Conservation (phyloP, 2,888 invertebrate species). For the Melipona beecheii region DNA sequence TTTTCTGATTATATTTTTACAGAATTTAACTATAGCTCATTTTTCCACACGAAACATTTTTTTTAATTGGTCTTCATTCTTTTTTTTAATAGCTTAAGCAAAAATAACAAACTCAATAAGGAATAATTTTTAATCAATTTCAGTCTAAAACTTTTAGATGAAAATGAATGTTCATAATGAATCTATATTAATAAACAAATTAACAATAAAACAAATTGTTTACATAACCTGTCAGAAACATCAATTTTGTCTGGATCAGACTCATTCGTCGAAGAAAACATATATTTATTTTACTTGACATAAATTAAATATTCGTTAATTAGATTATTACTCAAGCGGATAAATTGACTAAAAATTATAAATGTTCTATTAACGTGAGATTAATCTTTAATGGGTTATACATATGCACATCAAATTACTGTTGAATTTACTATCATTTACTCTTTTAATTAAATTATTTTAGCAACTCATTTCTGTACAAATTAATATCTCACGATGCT, state of each 20-base stretch:
- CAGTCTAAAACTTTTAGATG: background rate
- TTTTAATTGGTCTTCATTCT: background rate
- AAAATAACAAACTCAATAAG: background rate
- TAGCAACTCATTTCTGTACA: background rate
- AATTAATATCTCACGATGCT: background rate
- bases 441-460: background rate
- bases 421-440: background rate
- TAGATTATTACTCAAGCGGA: background rate
- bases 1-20: conserved; percentile 29
- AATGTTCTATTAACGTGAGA: background rate
- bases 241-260: no score
- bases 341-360: background rate
- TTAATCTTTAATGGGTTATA: background rate
- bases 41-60: background rate
- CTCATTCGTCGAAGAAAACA: no score
- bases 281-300: background rate
- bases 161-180: background rate
- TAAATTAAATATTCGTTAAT: background rate
- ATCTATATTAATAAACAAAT: background rate
- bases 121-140: background rate
- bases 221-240: no score
- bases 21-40: conserved; percentile 39
- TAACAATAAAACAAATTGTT: no score
- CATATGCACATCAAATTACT: background rate
- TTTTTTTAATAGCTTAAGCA: no score